Evolutionary conservation across 1,140 invertebrate species (phyloP).

Genomic region (Bombus haemorrhoidalis): DNA sequence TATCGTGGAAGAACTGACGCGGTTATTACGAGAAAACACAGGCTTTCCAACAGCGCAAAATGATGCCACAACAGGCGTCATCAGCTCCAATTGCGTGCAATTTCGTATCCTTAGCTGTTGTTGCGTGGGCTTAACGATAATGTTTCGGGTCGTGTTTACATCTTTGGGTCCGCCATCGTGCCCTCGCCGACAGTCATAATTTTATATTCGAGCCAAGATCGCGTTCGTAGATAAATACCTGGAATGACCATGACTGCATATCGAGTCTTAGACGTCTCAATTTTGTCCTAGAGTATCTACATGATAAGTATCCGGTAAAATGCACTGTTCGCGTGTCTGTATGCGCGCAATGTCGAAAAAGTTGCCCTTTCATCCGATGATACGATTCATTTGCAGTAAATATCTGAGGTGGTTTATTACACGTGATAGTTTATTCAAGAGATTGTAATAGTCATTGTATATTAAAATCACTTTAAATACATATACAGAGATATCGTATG

Average conservation of each 20-base stretch:
- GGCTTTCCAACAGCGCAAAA: slow-evolving; percentile 18
- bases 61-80: slow-evolving; percentile 40
- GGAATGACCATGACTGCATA: not conserved
- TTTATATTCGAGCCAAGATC: slow-evolving; percentile 38
- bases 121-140: slow-evolving; percentile 62
- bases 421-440: too few species aligned
- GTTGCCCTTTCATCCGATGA: not conserved
- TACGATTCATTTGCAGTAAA: not conserved
- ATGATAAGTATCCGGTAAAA: not conserved
- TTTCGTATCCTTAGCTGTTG: slow-evolving; percentile 34
- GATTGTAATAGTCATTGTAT: too few species aligned
- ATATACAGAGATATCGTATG: too few species aligned
- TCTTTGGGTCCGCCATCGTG: slow-evolving; percentile 31
- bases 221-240: slow-evolving; percentile 26
- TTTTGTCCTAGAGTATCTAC: not conserved
- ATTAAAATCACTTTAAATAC: too few species aligned
- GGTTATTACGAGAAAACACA: slow-evolving; percentile 27
- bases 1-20: too few species aligned
- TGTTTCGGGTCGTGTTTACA: slow-evolving; percentile 51
- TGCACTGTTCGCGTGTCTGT: not conserved
- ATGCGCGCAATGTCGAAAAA: too few species aligned
- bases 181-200: slow-evolving; percentile 37
- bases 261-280: slow-evolving; percentile 17
- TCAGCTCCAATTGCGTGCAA: slow-evolving; percentile 51
- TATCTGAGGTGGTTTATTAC: too few species aligned